Base-by-base conservation (phyloP, 2,797 vertebrate species). In the Enteromius thamalakanensis region DNA sequence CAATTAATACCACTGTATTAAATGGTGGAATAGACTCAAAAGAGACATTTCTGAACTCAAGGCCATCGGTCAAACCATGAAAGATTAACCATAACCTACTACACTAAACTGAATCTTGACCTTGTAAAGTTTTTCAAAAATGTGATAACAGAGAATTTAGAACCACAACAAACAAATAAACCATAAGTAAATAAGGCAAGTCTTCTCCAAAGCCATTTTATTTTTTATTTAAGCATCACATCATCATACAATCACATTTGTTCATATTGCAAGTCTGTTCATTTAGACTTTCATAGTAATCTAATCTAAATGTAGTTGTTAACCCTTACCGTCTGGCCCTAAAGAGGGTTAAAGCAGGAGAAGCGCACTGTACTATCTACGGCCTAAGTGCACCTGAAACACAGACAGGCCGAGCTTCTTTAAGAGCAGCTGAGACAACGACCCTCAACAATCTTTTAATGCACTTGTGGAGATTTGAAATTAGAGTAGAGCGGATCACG, bases 401-500 rank as follows among this genome's bases (percentile, higher is more conserved):
- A 42, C 72, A 76, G 40, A 21, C 75, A 17, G 71, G 21, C 40
- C 29, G 55, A 82, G 84, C 68, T 49, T 49, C 85, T 91, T 85
- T 81, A 53, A 69, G 75, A 78, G 17, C 60, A 80, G 78, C 55
- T 51, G 83, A 76, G 77, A 75, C 51, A 51, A 68, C 49, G 82
- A 78, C 84, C 86, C 81, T 85, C 77, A 29, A 32, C 87, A 90
- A 90, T 91, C 89, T 92, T 88, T 90, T 92, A 90, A 93, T 91
- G 86, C 87, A 91, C 88, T 91, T 90, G 87, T 67, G 82, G 84
- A 74, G 86, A 80, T 85, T 89, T 91, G 88, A 75, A 67, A 77
- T 83, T 70, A 75, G 79, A 84, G 21, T 2, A 76, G 86, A 90
- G 87, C 71, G 64, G 90, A 90, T 93, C 90, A 93, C 55, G 79